Base-by-base conservation (phyloP, 2,888 invertebrate species). In the Arge pagana region DNA sequence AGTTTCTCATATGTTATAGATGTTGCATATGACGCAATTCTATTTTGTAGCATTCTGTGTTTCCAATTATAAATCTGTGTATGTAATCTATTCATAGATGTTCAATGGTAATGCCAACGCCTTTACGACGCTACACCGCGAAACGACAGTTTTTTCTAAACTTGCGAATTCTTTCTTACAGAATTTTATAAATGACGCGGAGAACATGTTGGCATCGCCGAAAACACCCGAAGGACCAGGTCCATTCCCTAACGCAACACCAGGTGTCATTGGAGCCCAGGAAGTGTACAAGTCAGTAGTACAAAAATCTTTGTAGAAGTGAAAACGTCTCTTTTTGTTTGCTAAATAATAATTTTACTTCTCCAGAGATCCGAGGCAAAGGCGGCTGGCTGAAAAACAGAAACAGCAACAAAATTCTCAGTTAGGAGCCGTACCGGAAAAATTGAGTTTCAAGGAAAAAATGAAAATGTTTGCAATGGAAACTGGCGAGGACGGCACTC, bases 401-500 rank as follows among this genome's bases (percentile, higher is more conserved):
- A 74, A 74, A 24, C 80, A 78, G 5, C 84, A 85, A 57, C 83
- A 86, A 61, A 84, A 84, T 63, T 83, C 80, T 54, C 80, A 80
- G 62, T 78, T 82, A 60, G 84, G 88, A 50, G 84, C 86, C 51
- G 85, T 91, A 57, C 93, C 93, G 2, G 96, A 97, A 74, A 93
- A 96, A 68, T 83, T 98, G 56, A 93, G 93, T 52, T 99, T 99
- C 80, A 90, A 95, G 76, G 98, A 99, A 78, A 99, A 99, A 80
- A 98, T 98, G 96, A 95, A 95, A 80, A 94, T 97, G 92, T 99
- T 99, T 81, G 98, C 97, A 35, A 86, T 92, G 79, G 96, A 97
- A 80, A 90, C 95, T 10, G 97, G 97, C 33, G 96, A 96, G 73
- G 86, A 89, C 66, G 85, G 88, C 70, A 93, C 95, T 56, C 96